Base-by-base conservation (phyloP, 2,113 vertebrate genomes). In the Cephalopholis sonnerati region DNA sequence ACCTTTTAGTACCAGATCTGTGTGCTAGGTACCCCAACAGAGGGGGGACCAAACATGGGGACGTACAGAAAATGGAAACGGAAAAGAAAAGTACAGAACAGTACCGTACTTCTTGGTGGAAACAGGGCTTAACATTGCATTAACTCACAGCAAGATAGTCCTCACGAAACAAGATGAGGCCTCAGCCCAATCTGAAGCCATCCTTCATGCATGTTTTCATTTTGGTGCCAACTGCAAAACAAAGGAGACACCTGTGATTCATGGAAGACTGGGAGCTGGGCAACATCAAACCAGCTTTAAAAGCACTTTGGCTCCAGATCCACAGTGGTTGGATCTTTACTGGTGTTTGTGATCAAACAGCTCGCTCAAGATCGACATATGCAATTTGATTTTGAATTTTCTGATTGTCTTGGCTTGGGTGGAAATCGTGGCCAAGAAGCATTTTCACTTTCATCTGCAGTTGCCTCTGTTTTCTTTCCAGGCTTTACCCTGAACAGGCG, bases 281-380 rank as follows among this genome's bases (percentile, higher is more conserved):
- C 46, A 11, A 0, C 55, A 78, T 18, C 7, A 61, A 20, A 78
- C 44, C n/a, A 9, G 44, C 16, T 50, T 22, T 32, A 39, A 36
- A 29, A n/a, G 61, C 25, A 20, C 51, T n/a, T 15, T 74, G 70
- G 64, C 29, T 7, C 1, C 1, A 36, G 11, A 4, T 36, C 15
- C 7, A 17, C 74, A 2, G 53, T 7, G 36, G 27, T 67, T 59
- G 62, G 62, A 69, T 55, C 65, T 54, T 55, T 6, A 1, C 63
- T 48, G 63, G 51, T 20, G 55, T 69, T 50, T 62, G 36, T n/a
- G 68, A 79, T 77, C 24, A 16, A 77, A 48, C 64, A 25, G 55
- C 15, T 3, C 3, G 20, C 5, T 27, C 27, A 5, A 59, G n/a
- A 36, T 51, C 20, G 79, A 82, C 79, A n/a, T 3, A 0, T 8